Percentiles rank a stretch among this genome's conserved stretches.
phyloP scores from a whole-genome alignment of 2,888 invertebrate genomes.

The Cecidostiba fungosa region DNA sequence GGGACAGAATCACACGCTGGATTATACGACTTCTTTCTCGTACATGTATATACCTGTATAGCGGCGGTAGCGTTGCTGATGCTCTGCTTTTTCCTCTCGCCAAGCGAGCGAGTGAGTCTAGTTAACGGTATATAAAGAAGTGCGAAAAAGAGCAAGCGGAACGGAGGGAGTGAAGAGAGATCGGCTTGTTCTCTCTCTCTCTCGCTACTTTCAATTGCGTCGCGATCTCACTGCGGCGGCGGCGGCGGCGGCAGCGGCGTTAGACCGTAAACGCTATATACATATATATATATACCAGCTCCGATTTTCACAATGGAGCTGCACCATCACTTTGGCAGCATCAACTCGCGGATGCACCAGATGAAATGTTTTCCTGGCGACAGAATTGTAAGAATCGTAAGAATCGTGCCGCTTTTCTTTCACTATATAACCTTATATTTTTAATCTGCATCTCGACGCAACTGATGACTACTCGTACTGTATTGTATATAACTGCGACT shows the following conservation, averaged over 20 bases:
- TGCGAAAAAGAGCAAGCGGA: constrained; percentile 14
- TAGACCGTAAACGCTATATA: constrained; percentile 24
- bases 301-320: constrained; percentile 73
- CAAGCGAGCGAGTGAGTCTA: neutral
- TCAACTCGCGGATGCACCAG: constrained; percentile 77
- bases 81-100: neutral
- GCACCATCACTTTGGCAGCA: constrained; percentile 77
- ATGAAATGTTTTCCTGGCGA: constrained; percentile 78
- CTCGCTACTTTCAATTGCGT: constrained; percentile 31
- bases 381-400: constrained; percentile 73
- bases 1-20: constrained; percentile 48
- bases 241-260: constrained; percentile 17
- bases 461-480: neutral
- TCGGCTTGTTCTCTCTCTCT: neutral
- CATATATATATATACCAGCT: neutral
- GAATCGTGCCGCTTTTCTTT: constrained; percentile 23
- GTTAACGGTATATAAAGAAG: constrained; percentile 13
- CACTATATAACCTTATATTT: neutral
- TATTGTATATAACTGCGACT: neutral
- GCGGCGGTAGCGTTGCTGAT: neutral
- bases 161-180: constrained; percentile 5
- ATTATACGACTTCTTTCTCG: constrained; percentile 9
- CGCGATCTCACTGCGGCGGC: constrained; percentile 12
- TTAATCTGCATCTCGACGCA: neutral
- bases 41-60: neutral